Evolutionary conservation across 2,888 invertebrate genomes (phyloP).

Genomic region (Myathropa florea): DNA sequence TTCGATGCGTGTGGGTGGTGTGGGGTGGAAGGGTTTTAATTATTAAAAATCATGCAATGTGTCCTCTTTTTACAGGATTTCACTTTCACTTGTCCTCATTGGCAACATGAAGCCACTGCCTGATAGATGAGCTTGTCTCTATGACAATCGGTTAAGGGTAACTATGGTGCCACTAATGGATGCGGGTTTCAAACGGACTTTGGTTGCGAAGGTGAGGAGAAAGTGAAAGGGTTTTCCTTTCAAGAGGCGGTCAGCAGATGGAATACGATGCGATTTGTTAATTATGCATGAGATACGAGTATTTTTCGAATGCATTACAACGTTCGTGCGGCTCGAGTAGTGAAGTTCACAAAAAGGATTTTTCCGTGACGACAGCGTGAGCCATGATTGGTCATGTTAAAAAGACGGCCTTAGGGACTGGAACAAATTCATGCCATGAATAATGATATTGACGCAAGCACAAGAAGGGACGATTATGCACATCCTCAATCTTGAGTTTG

Average conservation of each 20-base stretch:
- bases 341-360: not conserved
- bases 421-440: too few relatives aligned
- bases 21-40: constrained; percentile 56
- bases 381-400: not conserved
- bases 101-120: constrained; percentile 40
- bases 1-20: constrained; percentile 1
- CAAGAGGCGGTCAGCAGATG: not conserved
- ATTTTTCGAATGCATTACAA: not conserved
- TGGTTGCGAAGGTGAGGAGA: constrained; percentile 10
- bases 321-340: not conserved
- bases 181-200: constrained; percentile 42
- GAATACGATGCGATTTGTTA: not conserved
- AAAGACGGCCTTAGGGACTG: not conserved
- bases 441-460: too few relatives aligned
- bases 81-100: constrained; percentile 34
- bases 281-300: constrained; percentile 34
- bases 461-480: too few relatives aligned
- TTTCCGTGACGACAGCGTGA: not conserved
- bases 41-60: constrained; percentile 57
- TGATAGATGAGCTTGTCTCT: constrained; percentile 30
- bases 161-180: constrained; percentile 60
- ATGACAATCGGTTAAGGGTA: constrained; percentile 23
- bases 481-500: too few relatives aligned
- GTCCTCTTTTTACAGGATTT: constrained; percentile 37
- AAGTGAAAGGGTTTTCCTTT: not conserved